These are phyloP conservation scores for Acrocephalus arundinaceus DNA, from an alignment of 2,113 vertebrate genomes.

Conservation along the genomic window DNA sequence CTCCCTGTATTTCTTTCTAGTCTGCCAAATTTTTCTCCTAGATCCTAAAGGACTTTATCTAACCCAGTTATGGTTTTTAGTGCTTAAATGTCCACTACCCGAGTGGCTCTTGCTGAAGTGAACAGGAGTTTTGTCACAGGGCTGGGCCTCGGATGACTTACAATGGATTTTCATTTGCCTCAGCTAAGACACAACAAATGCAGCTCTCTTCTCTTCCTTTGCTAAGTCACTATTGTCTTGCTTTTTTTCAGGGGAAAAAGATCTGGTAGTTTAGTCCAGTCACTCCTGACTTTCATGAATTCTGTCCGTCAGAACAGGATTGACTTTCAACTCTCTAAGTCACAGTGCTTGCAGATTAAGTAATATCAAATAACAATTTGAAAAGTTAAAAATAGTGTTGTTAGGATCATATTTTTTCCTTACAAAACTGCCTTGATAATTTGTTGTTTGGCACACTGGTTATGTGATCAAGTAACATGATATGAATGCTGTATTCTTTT, in stretches of 20 bases:
- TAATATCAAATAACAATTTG: neutral
- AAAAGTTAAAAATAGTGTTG: neutral
- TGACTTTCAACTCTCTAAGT: neutral
- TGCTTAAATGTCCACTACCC: neutral
- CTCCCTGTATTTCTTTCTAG: neutral
- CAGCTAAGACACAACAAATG: neutral
- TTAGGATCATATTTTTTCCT: neutral
- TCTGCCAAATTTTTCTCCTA: neutral
- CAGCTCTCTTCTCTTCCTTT: neutral
- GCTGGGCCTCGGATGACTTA: neutral
- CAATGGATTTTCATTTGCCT: neutral
- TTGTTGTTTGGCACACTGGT: constrained; percentile 14
- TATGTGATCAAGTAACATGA: constrained; percentile 10
- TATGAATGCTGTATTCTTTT: neutral
- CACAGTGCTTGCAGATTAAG: neutral
- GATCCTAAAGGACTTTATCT: neutral
- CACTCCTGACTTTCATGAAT: neutral
- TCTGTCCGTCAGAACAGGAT: neutral
- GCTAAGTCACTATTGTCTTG: neutral
- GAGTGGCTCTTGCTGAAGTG: neutral
- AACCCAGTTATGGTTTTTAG: neutral
- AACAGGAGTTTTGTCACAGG: neutral
- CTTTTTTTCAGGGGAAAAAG: neutral
- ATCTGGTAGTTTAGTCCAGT: neutral
- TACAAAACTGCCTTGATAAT: constrained; percentile 14